These are phyloP conservation scores for Myathropa florea DNA, from an alignment of 2,888 invertebrate species.

Conservation along the genomic window DNA sequence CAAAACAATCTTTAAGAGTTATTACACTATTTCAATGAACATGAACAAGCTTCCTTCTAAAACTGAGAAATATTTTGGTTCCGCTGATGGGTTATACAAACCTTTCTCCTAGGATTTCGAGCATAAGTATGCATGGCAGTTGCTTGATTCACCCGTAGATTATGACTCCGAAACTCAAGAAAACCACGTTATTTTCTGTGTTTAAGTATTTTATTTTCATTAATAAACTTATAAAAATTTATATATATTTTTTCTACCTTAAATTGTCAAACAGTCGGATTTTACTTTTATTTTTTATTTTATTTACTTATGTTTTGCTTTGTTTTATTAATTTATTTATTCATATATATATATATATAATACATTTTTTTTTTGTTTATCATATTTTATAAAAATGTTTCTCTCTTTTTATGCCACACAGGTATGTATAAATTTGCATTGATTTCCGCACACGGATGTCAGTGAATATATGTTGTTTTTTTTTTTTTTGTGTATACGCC, in stretches of 20 bases:
- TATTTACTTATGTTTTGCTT: not conserved
- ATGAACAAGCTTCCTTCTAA: too few relatives aligned
- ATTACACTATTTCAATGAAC: too few relatives aligned
- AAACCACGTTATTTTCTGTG: constrained; percentile 6
- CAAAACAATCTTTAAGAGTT: too few relatives aligned
- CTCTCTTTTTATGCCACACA: not conserved
- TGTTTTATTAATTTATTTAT: not conserved
- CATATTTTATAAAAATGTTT: not conserved
- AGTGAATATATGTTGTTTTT: too few relatives aligned
- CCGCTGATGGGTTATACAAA: too few relatives aligned
- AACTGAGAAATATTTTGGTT: too few relatives aligned
- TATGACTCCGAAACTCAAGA: too few relatives aligned
- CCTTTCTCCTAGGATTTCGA: too few relatives aligned
- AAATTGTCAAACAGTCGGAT: constrained; percentile 69
- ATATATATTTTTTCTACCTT: constrained; percentile 66
- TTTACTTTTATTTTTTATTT: constrained; percentile 50
- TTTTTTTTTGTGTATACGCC: constrained; percentile 4
- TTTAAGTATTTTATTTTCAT: constrained; percentile 68
- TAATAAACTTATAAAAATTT: constrained; percentile 69
- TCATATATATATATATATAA: not conserved
- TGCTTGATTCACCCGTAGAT: too few relatives aligned
- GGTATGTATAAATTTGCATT: constrained; percentile 33
- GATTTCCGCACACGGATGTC: constrained; percentile 5
- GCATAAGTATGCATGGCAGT: too few relatives aligned
- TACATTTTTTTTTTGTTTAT: not conserved